phyloP scores from a whole-genome alignment of 2,113 vertebrate species.

The Accipiter virgatus region DNA sequence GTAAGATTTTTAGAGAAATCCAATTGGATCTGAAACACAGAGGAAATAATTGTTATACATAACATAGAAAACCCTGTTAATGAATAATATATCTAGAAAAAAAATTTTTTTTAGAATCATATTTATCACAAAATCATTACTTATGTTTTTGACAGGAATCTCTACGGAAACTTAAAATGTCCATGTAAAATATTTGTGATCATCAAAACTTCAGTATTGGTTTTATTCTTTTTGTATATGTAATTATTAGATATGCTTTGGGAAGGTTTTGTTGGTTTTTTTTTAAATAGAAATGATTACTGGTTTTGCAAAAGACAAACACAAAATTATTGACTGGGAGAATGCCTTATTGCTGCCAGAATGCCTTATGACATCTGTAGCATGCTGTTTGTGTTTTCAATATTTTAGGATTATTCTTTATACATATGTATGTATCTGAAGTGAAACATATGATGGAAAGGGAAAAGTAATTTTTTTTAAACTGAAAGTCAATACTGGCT shows the following conservation, averaged over 20 bases:
- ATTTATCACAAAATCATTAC: neutral
- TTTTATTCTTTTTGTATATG: neutral
- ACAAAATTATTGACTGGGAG: neutral
- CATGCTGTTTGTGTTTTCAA: neutral
- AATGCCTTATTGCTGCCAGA: neutral
- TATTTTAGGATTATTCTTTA: neutral
- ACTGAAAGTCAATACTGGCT: neutral
- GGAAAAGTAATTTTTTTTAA: neutral
- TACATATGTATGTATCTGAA: neutral
- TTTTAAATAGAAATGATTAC: neutral
- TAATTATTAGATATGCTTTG: neutral
- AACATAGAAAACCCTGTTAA: rapidly evolving
- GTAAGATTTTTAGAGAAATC: neutral
- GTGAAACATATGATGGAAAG: neutral
- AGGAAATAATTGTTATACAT: neutral
- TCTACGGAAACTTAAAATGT: neutral
- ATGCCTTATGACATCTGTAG: neutral
- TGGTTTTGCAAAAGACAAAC: neutral
- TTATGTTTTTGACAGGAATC: neutral
- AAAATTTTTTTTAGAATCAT: neutral
- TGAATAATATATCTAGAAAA: neutral
- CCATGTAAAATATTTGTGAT: neutral
- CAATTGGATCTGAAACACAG: neutral
- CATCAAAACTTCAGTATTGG: neutral
- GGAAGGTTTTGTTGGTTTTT: neutral